phyloP scores from a whole-genome alignment of 1,140 invertebrate genomes.

The Drosophila guanche region DNA sequence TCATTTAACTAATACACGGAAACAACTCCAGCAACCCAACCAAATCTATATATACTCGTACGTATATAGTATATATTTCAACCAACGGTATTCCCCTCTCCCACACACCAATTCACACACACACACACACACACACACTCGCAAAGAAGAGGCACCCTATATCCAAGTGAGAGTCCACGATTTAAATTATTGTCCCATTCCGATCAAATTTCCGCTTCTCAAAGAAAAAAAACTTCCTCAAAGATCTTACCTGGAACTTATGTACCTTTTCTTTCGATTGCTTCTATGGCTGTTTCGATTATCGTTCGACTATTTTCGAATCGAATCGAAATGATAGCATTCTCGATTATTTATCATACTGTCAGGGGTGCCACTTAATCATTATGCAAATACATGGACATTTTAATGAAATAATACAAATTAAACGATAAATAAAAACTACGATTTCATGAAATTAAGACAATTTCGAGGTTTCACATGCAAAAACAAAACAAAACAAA shows the following conservation, averaged over 20 bases:
- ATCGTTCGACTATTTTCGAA: background rate
- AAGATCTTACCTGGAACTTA: too few species aligned
- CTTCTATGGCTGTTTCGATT: too few species aligned
- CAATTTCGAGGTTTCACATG: constrained; percentile 80
- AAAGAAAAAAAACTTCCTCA: too few species aligned
- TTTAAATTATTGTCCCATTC: too few species aligned
- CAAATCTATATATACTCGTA: constrained; percentile 15
- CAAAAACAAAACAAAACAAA: constrained; percentile 47
- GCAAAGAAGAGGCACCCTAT: constrained; percentile 9
- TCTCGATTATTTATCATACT: background rate
- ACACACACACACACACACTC: constrained; percentile 12
- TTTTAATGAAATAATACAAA: constrained; percentile 35
- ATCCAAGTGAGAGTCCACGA: background rate
- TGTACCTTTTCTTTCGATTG: too few species aligned
- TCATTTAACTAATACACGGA: constrained; percentile 62
- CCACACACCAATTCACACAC: constrained; percentile 5
- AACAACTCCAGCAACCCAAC: constrained; percentile 44
- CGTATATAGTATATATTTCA: constrained; percentile 20
- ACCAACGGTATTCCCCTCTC: constrained; percentile 53
- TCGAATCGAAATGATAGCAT: too few species aligned
- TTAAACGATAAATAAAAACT: constrained; percentile 37
- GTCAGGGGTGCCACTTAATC: constrained; percentile 24
- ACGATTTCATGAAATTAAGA: constrained; percentile 79
- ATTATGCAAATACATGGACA: constrained; percentile 33
- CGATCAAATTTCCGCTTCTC: too few species aligned